Base-by-base conservation (phyloP, 2,113 vertebrate genomes). In the Stigmatopora argus region DNA sequence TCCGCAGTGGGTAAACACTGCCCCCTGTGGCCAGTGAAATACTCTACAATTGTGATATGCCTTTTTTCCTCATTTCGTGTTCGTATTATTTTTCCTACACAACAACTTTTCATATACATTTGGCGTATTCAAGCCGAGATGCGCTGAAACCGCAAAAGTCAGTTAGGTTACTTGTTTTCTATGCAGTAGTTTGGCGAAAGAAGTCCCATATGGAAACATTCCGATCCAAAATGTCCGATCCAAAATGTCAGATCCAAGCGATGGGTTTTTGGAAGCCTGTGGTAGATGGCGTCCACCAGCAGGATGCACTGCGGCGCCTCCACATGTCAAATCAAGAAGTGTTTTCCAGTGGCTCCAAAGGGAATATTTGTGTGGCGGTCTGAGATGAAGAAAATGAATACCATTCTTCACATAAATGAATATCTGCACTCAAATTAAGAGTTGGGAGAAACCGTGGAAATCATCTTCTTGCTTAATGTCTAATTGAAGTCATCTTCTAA, bases 401-500 rank as follows among this genome's bases (percentile, higher is more conserved):
- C 82, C 70, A 84, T 85, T 87, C 81, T 84, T 87, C 82, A 83
- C 72, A 85, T 70, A 84, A 88, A 87, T 87, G 75, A 87, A 82
- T 87, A 86, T 85, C 75, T 71, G 74, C 47, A 11, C 75, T 85
- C 80, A 85, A 83, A 88, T 86, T 83, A 83, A 31, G 78, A 83
- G 80, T 79, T 79, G 81, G 84, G 73, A 84, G 84, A 73, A 86
- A 87, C 82, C 74, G 73, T 64, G 21, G 75, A 83, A 83, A 86
- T 82, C 77, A 86, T 86, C 77, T 83, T 85, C 75, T 87, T 86
- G 76, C 84, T 77, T 84, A 83, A 86, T 86, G 73, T 80, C 84
- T 86, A 87, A 88, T 86, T 89, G 79, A 86, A 87, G 81, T 66
- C 83, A 69, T 77, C 76, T 76, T 74, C 82, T 88, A 86, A 89